These are phyloP conservation scores for Pogonocherus hispidulus DNA, from an alignment of 2,888 invertebrate genomes.

Conservation along the genomic window DNA sequence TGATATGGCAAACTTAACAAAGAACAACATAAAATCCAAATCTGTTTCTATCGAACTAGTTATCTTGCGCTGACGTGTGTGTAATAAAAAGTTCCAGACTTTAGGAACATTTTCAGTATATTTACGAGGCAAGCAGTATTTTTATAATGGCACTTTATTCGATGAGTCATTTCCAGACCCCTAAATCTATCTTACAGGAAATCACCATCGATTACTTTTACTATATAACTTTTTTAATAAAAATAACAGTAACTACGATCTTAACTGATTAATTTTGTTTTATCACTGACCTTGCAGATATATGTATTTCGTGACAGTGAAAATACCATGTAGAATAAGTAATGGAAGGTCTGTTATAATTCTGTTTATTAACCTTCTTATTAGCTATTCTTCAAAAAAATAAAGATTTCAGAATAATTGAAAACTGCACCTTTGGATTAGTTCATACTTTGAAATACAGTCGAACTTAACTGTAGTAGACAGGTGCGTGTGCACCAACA, in stretches of 20 bases:
- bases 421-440: too few species aligned
- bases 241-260: neutral
- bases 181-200: neutral
- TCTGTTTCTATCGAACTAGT: slow-evolving; percentile 6
- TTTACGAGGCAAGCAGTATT: neutral
- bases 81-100: neutral
- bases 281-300: too few species aligned
- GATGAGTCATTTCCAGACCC: neutral
- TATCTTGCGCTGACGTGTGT: neutral
- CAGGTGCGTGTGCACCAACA: too few species aligned
- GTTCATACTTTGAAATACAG: too few species aligned
- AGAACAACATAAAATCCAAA: slow-evolving; percentile 1
- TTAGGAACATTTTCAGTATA: neutral
- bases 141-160: slow-evolving; percentile 6
- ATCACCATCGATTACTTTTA: neutral
- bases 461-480: too few species aligned
- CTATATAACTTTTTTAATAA: neutral
- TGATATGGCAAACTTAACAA: neutral
- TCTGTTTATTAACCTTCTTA: too few species aligned
- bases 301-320: neutral
- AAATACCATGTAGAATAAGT: too few species aligned
- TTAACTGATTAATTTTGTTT: too few species aligned
- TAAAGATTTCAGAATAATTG: too few species aligned
- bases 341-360: too few species aligned
- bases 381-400: too few species aligned